These are phyloP conservation scores for Tuberolachnus salignus DNA, from an alignment of 2,888 invertebrate species.

Conservation along the genomic window DNA sequence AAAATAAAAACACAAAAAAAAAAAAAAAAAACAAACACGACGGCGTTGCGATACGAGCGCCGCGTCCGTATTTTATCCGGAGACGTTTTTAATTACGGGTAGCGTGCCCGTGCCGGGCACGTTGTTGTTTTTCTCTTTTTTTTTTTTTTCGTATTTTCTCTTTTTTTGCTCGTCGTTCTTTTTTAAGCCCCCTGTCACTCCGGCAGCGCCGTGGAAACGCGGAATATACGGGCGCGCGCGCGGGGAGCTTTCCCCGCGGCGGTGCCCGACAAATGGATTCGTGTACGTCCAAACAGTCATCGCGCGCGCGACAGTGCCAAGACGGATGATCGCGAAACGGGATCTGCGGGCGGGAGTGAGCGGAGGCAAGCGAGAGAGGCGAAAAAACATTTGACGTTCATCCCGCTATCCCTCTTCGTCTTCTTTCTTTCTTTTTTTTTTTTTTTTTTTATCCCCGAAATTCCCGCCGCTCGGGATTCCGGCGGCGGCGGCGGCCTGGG, in stretches of 20 bases:
- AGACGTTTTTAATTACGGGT: conserved; percentile 53
- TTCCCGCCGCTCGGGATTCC: neutral
- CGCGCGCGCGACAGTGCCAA: conserved; percentile 30
- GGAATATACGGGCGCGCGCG: conserved; percentile 19
- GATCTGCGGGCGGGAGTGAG: neutral
- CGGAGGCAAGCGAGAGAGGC: no score
- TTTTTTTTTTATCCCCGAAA: no score
- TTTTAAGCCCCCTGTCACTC: conserved; percentile 40
- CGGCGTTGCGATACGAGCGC: no score
- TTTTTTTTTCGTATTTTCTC: neutral
- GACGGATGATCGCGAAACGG: conserved; percentile 46
- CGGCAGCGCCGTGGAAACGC: conserved; percentile 27
- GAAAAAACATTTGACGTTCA: conserved; percentile 51
- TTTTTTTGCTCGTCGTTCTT: no score
- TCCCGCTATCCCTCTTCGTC: no score
- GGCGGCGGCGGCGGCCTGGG: neutral
- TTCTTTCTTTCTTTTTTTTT: conserved; percentile 21
- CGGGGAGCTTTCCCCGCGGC: conserved; percentile 31
- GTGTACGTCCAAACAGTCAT: conserved; percentile 56
- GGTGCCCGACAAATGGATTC: conserved; percentile 55
- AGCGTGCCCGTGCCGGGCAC: conserved; percentile 22
- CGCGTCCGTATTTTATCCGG: neutral
- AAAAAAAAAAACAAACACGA: no score
- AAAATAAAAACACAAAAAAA: no score
- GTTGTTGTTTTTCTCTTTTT: conserved; percentile 21